These are phyloP conservation scores for Odontamblyopus lacepedii DNA, from an alignment of 2,797 vertebrate species.

Conservation along the genomic window DNA sequence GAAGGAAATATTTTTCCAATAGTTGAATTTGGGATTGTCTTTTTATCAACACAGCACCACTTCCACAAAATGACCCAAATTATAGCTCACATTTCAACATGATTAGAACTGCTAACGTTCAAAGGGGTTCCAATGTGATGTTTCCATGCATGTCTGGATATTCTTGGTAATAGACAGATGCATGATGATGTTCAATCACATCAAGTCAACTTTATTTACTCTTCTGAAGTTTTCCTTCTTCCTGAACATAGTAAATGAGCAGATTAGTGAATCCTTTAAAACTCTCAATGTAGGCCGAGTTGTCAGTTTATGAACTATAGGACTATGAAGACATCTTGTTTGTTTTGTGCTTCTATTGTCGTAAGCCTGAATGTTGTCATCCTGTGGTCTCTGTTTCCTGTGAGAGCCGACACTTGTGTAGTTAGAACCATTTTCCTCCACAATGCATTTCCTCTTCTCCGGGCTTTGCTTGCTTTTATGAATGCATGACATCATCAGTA, in stretches of 20 bases:
- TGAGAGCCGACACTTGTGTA: slow-evolving; percentile 14
- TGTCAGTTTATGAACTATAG: not conserved
- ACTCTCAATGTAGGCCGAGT: not conserved
- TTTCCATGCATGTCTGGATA: slow-evolving; percentile 32
- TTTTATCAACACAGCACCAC: not conserved
- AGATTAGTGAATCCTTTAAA: not conserved
- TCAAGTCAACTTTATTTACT: slow-evolving; percentile 20
- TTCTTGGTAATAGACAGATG: slow-evolving; percentile 38
- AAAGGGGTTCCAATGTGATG: slow-evolving; percentile 15
- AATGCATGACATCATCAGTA: slow-evolving; percentile 58
- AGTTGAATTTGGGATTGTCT: slow-evolving; percentile 12
- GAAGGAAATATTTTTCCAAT: slow-evolving; percentile 73
- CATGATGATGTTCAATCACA: slow-evolving; percentile 41
- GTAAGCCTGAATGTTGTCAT: slow-evolving; percentile 31
- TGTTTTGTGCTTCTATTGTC: slow-evolving; percentile 29
- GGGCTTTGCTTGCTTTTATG: slow-evolving; percentile 69
- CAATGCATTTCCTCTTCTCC: slow-evolving; percentile 42
- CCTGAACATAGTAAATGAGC: not conserved
- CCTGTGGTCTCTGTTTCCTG: slow-evolving; percentile 26
- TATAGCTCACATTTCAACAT: slow-evolving; percentile 1
- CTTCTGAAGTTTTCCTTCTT: not conserved
- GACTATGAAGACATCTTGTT: slow-evolving; percentile 31
- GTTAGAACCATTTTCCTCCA: slow-evolving; percentile 50
- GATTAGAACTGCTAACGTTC: slow-evolving; percentile 4
- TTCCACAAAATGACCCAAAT: not conserved